These are phyloP conservation scores for Rhabdomys dilectus DNA, from an alignment of 2,113 vertebrate genomes.

Conservation along the genomic window DNA sequence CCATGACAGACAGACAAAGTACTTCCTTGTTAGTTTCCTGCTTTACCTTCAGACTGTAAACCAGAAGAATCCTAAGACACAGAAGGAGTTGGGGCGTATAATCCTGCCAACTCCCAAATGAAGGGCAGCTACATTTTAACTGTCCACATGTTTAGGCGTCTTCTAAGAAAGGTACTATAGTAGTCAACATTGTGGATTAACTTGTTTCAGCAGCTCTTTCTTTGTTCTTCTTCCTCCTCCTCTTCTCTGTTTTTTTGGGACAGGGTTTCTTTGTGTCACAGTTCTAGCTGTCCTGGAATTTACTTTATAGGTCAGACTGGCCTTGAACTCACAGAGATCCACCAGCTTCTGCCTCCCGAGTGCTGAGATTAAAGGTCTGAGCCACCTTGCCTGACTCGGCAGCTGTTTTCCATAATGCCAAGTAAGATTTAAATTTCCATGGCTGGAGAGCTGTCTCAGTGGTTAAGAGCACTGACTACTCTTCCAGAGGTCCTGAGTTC, in stretches of 20 bases:
- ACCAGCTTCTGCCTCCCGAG: too few relatives aligned
- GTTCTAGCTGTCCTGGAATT: too few relatives aligned
- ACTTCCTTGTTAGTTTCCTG: background rate
- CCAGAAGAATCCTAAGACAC: background rate
- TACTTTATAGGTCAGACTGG: too few relatives aligned
- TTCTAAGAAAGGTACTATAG: background rate
- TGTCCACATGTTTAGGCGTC: slow-evolving; percentile 54
- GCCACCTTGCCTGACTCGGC: background rate
- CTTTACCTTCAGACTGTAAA: slow-evolving; percentile 16
- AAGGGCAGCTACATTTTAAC: slow-evolving; percentile 28
- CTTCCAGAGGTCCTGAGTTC: too few relatives aligned
- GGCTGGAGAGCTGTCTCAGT: too few relatives aligned
- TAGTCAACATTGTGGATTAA: slow-evolving; percentile 42
- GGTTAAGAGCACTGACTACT: too few relatives aligned
- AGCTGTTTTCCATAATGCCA: slow-evolving; percentile 18
- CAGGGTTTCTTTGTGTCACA: too few relatives aligned
- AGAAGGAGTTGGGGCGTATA: background rate
- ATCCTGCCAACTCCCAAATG: background rate
- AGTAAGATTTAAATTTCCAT: slow-evolving; percentile 39
- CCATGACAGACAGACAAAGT: slow-evolving; percentile 7
- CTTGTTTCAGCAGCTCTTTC: slow-evolving; percentile 27
- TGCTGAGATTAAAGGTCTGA: too few relatives aligned
- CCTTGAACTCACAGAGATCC: too few relatives aligned
- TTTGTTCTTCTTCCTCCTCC: too few relatives aligned
- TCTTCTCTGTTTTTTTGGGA: too few relatives aligned